Evolutionary conservation across 2,888 invertebrate genomes (phyloP).

Genomic region (Plemyria rubiginata): DNA sequence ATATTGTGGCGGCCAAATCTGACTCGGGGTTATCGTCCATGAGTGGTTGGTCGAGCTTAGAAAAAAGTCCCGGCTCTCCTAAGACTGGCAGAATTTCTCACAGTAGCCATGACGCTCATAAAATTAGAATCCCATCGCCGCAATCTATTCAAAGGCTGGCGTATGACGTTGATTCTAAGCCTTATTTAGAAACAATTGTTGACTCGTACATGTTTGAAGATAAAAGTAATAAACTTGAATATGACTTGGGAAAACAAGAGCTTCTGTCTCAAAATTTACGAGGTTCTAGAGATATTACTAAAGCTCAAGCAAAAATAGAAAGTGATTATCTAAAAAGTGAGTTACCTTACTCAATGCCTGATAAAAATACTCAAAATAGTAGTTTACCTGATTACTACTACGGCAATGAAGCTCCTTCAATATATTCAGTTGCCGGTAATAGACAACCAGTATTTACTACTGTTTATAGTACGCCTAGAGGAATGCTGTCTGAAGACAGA

Average conservation of each 20-base stretch:
- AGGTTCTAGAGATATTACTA: slow-evolving; percentile 62
- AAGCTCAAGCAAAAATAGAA: slow-evolving; percentile 65
- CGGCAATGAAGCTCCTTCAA: slow-evolving; percentile 86
- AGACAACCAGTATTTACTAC: slow-evolving; percentile 89
- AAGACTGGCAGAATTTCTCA: slow-evolving; percentile 80
- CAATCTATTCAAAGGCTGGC: slow-evolving; percentile 69
- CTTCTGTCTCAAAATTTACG: slow-evolving; percentile 59
- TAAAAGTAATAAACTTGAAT: slow-evolving; percentile 67
- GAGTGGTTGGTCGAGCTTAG: slow-evolving; percentile 94
- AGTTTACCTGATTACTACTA: slow-evolving; percentile 77
- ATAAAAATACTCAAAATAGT: slow-evolving; percentile 62
- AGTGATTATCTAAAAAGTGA: slow-evolving; percentile 64
- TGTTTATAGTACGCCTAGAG: slow-evolving; percentile 88
- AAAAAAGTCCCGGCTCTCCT: slow-evolving; percentile 93
- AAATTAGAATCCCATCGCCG: slow-evolving; percentile 72
- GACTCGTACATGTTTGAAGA: slow-evolving; percentile 78
- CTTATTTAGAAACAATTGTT: slow-evolving; percentile 84
- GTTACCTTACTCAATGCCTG: slow-evolving; percentile 57
- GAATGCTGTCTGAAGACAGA: slow-evolving; percentile 86
- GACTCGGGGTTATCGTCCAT: slow-evolving; percentile 94
- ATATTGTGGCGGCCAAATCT: slow-evolving; percentile 91
- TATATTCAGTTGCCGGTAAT: slow-evolving; percentile 91
- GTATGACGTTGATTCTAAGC: slow-evolving; percentile 74
- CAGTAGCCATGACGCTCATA: slow-evolving; percentile 70
- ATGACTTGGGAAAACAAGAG: slow-evolving; percentile 59